Conservation (phyloP, 2,797 vertebrate genomes). For the Mallotus villosus region DNA sequence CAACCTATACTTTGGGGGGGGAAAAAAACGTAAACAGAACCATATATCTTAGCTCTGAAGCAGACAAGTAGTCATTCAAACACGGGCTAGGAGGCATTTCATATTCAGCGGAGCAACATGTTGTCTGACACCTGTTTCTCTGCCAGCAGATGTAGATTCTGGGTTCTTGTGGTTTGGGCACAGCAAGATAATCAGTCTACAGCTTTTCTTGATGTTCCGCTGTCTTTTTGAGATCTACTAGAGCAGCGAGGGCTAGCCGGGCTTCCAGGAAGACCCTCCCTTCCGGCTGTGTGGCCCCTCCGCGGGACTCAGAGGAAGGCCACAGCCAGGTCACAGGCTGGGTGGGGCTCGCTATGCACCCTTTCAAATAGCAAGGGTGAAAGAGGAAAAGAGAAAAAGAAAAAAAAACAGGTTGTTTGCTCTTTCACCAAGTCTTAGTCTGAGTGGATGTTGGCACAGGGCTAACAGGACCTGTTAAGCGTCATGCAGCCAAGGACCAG, state of each 20-base stretch:
- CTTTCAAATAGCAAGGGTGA: constrained; percentile 46
- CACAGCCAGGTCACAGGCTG: constrained; percentile 69
- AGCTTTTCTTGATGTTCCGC: neutral
- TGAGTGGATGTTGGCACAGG: constrained; percentile 25
- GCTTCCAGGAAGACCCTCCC: constrained; percentile 67
- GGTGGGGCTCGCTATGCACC: constrained; percentile 51
- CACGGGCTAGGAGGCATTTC: constrained; percentile 7
- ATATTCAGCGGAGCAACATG: constrained; percentile 14
- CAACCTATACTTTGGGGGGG: neutral
- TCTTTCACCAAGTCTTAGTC: constrained; percentile 49
- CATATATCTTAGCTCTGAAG: constrained; percentile 27
- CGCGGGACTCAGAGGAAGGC: constrained; percentile 54
- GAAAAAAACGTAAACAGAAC: neutral
- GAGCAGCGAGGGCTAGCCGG: constrained; percentile 23
- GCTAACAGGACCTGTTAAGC: constrained; percentile 39
- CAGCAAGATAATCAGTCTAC: neutral
- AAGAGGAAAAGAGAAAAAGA: constrained; percentile 18
- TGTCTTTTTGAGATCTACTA: constrained; percentile 21
- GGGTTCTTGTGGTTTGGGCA: constrained; percentile 35
- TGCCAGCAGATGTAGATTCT: constrained; percentile 25
- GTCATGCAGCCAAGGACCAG: constrained; percentile 19
- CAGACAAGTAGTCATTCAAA: constrained; percentile 14
- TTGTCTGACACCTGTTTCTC: constrained; percentile 67
- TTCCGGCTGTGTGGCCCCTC: constrained; percentile 50
- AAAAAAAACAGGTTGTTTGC: constrained; percentile 43